Evolutionary conservation across 2,113 vertebrate genomes (phyloP), one percentile per base, ranked within the genome.

Genomic region (Propithecus coquereli): DNA sequence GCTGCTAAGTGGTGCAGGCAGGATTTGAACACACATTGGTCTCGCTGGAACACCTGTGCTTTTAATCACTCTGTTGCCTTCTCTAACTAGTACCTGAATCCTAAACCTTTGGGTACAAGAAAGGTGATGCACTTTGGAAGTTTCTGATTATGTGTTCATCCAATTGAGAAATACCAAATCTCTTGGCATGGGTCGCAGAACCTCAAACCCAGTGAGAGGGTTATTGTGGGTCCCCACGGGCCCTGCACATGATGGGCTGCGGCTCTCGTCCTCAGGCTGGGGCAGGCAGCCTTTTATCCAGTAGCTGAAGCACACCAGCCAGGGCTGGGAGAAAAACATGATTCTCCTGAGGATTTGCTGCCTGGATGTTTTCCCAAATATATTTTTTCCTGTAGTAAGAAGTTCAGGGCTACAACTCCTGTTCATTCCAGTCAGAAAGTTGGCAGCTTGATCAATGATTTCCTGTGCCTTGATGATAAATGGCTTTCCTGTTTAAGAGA

Each of bases 401-500:
- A 76, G 89, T 94, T 97, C 91, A 91, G 94, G 73, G 86, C 40
- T 77, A 18, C 76, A 81, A 7, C 86, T 96, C 91, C 63, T 87
- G 59, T 83, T 95, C 82, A 47, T 95, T 96, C 70, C 91, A 84
- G 87, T 90, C 57, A 95, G 94, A 96, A 65, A 88, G 91, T 76
- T 97, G 95, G 94, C 97, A 94, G 91, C 85, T 91, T 91, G 73
- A 97, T 96, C 96, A 97, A 91, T 96, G 94, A 96, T 71, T 97
- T 98, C 97, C 97, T 97, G 86, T 47, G 16, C 94, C 97, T 98
- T 97, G 93, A 91, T 93, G 94, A 96, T 77, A 96, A 97, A 87
- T 81, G 43, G 30, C 77, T 93, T 97, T 96, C 85, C 65, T 92
- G 79, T 95, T 93, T 88, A 93, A 74, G 87, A 97, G 95, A 97